Evolutionary conservation across 2,888 invertebrate genomes (phyloP).

Genomic region (Tinea pellionella): DNA sequence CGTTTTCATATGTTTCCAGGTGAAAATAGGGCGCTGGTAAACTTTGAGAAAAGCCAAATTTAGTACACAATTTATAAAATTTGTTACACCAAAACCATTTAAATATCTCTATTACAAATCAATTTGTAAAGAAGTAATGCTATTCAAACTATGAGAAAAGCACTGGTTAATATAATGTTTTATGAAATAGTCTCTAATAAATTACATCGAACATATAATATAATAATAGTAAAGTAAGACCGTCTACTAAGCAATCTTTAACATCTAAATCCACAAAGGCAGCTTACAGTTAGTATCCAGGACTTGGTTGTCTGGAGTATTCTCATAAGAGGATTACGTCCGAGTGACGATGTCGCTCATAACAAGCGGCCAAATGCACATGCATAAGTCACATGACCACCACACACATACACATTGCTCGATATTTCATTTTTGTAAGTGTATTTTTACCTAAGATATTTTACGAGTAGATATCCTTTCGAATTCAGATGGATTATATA

Average conservation of each 20-base stretch:
- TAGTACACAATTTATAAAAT: slow-evolving; percentile 23
- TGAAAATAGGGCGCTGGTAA: slow-evolving; percentile 29
- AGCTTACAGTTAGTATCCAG: slow-evolving; percentile 2
- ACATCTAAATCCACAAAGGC: slow-evolving; percentile 12
- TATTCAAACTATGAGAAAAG: too few relatives aligned
- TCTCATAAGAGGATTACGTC: slow-evolving; percentile 12
- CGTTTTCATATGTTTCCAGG: slow-evolving; percentile 17
- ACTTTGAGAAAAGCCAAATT: slow-evolving; percentile 18
- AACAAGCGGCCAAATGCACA: slow-evolving; percentile 12
- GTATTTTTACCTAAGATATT: neutral
- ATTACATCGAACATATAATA: too few relatives aligned
- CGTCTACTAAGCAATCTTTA: slow-evolving; percentile 18
- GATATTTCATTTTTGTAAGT: slow-evolving; percentile 1
- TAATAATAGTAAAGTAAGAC: neutral
- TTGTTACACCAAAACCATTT: slow-evolving; percentile 29
- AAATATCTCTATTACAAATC: slow-evolving; percentile 26
- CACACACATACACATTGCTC: neutral
- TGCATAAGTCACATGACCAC: slow-evolving; percentile 12
- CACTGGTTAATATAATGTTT: too few relatives aligned
- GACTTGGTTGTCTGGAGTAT: slow-evolving; percentile 3
- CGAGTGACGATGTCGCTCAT: slow-evolving; percentile 7
- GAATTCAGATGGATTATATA: neutral
- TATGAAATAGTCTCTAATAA: too few relatives aligned
- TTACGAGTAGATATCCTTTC: neutral
- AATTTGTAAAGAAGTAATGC: slow-evolving; percentile 24